Evolutionary conservation across 1,140 invertebrate species (phyloP).

Genomic region (Colletes gigas): DNA sequence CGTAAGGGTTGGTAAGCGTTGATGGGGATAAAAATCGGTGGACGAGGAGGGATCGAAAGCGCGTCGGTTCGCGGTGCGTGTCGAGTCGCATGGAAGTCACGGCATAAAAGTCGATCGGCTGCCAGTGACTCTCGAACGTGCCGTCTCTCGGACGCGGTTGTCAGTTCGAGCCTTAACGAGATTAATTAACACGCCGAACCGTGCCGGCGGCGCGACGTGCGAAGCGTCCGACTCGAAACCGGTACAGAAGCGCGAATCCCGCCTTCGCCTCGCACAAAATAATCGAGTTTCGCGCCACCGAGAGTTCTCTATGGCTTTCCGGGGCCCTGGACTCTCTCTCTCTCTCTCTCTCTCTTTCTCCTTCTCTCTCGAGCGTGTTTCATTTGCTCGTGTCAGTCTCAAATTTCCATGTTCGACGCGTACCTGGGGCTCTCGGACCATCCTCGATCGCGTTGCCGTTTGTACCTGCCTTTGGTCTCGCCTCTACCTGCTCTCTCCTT

Average conservation of each 20-base stretch:
- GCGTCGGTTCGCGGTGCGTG: no score
- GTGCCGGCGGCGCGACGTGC: conserved; percentile 20
- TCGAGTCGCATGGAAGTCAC: conserved; percentile 4
- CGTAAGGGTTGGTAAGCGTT: no score
- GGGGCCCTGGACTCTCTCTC: no score
- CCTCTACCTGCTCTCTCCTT: conserved; percentile 11
- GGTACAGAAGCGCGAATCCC: conserved; percentile 36
- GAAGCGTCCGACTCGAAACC: conserved; percentile 42
- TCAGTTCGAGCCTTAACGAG: conserved; percentile 36
- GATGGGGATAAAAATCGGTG: no score
- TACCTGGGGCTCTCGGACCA: conserved; percentile 17
- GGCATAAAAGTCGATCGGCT: conserved; percentile 29
- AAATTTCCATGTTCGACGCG: conserved; percentile 44
- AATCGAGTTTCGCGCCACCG: conserved; percentile 38
- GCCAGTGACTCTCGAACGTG: conserved; percentile 13
- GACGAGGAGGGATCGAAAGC: no score
- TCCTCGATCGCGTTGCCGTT: background rate
- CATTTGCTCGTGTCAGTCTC: conserved; percentile 38
- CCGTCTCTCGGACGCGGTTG: conserved; percentile 23
- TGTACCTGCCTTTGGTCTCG: background rate
- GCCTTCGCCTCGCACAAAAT: conserved; percentile 31
- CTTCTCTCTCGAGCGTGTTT: conserved; percentile 26
- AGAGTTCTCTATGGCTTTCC: conserved; percentile 34
- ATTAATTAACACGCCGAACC: conserved; percentile 49
- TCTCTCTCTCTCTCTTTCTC: no score